Evolutionary conservation across 2,797 vertebrate genomes (phyloP), one percentile per base, ranked within the genome.

Genomic region (Champsocephalus gunnari): DNA sequence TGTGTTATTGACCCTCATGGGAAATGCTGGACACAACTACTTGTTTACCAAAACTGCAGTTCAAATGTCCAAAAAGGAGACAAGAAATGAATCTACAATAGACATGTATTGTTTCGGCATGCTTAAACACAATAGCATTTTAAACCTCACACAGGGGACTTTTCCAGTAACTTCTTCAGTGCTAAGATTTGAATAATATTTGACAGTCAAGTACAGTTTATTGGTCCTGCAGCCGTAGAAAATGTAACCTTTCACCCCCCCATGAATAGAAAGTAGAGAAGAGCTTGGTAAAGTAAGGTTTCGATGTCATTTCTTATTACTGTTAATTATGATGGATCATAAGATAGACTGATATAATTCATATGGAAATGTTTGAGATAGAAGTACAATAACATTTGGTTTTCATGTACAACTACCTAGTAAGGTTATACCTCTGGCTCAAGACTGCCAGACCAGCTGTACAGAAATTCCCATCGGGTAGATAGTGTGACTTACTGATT

Each of bases 1-100:
- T 57, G 17, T 71, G 38, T 72, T 70, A 54, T 77, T 60, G 44
- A 66, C 9, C 12, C 10, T 57, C 48, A 57, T 51, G 78, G 60
- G 43, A 60, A 72, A 53, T 47, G 12, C 14, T 48, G 50, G 71
- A 75, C 32, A 68, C 34, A 60, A 10, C 13, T 47, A 47, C 59
- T 21, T 32, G 32, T 75, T 11, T 43, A 50, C 34, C 11, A 48
- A 54, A 45, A 38, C 11, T 41, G 34, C 58, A 43, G 65, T 12
- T 69, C 13, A 57, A 66, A 51, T 62, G 41, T 72, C 71, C 3
- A 53, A 32, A n/a, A 77, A 55, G 44, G 32, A 69, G 58, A 62
- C 63, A 73, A 59, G 38, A 75, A 80, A 50, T 43, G 0, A 51
- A 45, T 48, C 12, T 45, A 54, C 45, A 80, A 54, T 44, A 21